Evolutionary conservation across 1,140 invertebrate species (phyloP).

Genomic region (Paramacrobiotus metropolitanus): DNA sequence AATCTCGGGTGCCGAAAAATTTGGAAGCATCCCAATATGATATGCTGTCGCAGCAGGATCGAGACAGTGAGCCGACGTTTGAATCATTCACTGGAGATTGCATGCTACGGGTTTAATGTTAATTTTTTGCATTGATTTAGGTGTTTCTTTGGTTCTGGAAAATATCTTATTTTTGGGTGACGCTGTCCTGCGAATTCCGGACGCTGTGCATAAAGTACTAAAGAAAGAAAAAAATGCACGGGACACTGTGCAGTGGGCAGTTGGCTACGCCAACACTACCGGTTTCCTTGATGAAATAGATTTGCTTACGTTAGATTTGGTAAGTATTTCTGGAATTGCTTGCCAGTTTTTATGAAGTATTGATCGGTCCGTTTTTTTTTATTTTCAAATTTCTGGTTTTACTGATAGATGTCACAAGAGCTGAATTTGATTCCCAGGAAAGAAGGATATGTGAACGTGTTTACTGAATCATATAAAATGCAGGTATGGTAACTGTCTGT

Average conservation of each 20-base stretch:
- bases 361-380: too few relatives aligned
- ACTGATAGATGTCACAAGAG: conserved; percentile 2
- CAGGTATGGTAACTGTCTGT: neutral
- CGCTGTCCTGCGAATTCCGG: neutral
- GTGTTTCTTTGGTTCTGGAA: neutral
- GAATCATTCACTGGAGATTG: too few relatives aligned
- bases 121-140: too few relatives aligned
- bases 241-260: neutral
- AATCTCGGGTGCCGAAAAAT: too few relatives aligned
- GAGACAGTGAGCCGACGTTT: too few relatives aligned
- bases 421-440: neutral
- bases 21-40: too few relatives aligned
- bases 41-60: too few relatives aligned
- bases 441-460: neutral
- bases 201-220: neutral
- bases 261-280: neutral
- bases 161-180: neutral
- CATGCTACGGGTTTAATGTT: too few relatives aligned
- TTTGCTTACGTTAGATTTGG: neutral
- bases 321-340: too few relatives aligned
- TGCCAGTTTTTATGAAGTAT: too few relatives aligned
- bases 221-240: neutral
- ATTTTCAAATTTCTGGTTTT: too few relatives aligned
- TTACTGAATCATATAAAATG: neutral
- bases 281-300: neutral